A percentile compares a stretch with the other conserved stretches of the same genome.
Evolutionary conservation across 2,113 vertebrate genomes (phyloP).

Genomic region (Coracopsis vasa): DNA sequence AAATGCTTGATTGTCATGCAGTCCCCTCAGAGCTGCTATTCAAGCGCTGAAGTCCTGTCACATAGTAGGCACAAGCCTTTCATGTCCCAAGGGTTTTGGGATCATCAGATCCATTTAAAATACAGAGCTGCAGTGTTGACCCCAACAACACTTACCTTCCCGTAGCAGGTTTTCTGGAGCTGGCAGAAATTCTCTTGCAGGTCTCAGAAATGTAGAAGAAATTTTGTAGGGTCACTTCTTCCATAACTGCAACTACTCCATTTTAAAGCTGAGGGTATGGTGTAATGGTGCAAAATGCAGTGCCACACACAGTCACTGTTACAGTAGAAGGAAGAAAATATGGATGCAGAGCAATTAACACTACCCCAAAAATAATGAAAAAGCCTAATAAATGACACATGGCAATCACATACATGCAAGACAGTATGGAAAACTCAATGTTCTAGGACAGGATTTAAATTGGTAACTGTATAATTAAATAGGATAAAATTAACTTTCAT

Average conservation of each 20-base stretch:
- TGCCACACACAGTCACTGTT: neutral
- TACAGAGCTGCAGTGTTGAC: neutral
- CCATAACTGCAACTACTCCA: neutral
- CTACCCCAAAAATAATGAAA: neutral
- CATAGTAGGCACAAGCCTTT: neutral
- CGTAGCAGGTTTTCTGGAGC: neutral
- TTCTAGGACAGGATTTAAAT: constrained; percentile 32
- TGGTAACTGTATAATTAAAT: constrained; percentile 1
- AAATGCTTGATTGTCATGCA: neutral
- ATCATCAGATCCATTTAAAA: neutral
- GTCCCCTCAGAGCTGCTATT: neutral
- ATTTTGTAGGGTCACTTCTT: neutral
- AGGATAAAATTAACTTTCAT: constrained; percentile 15
- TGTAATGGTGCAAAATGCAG: neutral
- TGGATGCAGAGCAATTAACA: neutral
- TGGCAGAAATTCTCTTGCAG: neutral
- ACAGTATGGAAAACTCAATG: neutral
- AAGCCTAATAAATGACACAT: neutral
- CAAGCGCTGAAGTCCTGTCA: neutral
- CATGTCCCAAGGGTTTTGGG: neutral
- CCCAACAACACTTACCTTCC: neutral
- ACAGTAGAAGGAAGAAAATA: neutral
- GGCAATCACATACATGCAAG: neutral
- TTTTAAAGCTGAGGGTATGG: neutral
- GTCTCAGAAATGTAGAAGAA: neutral